Conservation (phyloP, 2,888 invertebrate species). For the Netelia fuscicornis region DNA sequence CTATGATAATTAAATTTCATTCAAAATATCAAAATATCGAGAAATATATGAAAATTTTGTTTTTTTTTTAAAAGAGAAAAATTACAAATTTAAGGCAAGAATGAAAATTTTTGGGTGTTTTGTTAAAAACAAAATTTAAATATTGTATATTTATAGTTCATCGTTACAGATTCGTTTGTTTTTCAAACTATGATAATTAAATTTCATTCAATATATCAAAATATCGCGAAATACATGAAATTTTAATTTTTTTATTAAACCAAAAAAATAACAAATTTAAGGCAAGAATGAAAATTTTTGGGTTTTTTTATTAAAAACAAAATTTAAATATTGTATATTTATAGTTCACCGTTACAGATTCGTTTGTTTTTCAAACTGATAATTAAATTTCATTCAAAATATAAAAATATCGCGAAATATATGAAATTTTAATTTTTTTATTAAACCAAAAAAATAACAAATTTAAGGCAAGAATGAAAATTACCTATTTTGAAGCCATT, state of each 20-base stretch:
- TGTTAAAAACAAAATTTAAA: too few species aligned
- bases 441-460: background rate
- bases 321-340: too few species aligned
- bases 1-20: background rate
- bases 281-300: slow-evolving; percentile 17
- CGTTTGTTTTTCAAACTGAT: background rate
- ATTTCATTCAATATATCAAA: background rate
- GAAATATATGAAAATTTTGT: too few species aligned
- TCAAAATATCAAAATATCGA: background rate
- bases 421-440: too few species aligned
- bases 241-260: too few species aligned
- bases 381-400: background rate
- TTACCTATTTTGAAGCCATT: slow-evolving; percentile 81
- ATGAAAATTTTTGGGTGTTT: slow-evolving; percentile 12
- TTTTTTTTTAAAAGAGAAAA: background rate
- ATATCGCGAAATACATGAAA: background rate
- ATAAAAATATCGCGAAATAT: background rate
- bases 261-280: background rate
- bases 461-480: slow-evolving; percentile 1
- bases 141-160: too few species aligned
- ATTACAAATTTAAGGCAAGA: background rate
- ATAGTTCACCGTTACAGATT: too few species aligned
- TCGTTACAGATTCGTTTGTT: too few species aligned
- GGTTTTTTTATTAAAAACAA: too few species aligned
- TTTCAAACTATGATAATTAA: background rate